Conservation (phyloP, 2,888 invertebrate genomes). For the Plagodis dolabraria region DNA sequence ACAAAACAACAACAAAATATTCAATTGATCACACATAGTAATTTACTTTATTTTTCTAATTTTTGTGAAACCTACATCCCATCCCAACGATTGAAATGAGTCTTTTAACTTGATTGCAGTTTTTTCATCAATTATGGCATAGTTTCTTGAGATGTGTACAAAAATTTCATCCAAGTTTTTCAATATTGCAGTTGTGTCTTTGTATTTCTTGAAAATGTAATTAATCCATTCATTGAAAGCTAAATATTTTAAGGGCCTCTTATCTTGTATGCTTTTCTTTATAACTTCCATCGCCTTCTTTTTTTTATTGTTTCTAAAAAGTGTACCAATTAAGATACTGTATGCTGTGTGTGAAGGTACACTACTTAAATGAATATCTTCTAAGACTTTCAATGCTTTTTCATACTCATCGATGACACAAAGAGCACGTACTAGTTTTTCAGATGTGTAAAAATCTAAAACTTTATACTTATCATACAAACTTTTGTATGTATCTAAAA, state of each 20-base stretch:
- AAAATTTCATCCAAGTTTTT: constrained; percentile 85
- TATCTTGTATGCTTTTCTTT: constrained; percentile 76
- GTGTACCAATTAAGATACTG: constrained; percentile 81
- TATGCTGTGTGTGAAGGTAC: constrained; percentile 78
- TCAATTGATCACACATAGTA: constrained; percentile 1
- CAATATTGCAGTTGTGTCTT: constrained; percentile 57
- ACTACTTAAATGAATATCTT: constrained; percentile 81
- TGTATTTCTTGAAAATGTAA: constrained; percentile 69
- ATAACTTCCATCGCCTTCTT: constrained; percentile 86
- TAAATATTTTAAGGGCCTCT: constrained; percentile 69
- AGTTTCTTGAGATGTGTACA: constrained; percentile 79
- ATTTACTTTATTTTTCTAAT: constrained; percentile 65
- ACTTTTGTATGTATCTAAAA: constrained; percentile 77
- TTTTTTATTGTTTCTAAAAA: constrained; percentile 84
- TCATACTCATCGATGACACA: constrained; percentile 87
- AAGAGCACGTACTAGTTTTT: constrained; percentile 86
- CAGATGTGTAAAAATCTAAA: constrained; percentile 86
- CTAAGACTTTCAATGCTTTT: constrained; percentile 84
- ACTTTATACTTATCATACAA: constrained; percentile 82
- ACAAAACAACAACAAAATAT: constrained; percentile 4
- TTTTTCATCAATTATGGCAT: constrained; percentile 54
- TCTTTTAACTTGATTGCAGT: constrained; percentile 61
- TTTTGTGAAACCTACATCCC: constrained; percentile 59
- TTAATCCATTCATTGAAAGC: constrained; percentile 83
- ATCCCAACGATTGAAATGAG: constrained; percentile 55